Evolutionary conservation across 2,888 invertebrate species (phyloP).

Genomic region (Dasysyrphus tricinctus): DNA sequence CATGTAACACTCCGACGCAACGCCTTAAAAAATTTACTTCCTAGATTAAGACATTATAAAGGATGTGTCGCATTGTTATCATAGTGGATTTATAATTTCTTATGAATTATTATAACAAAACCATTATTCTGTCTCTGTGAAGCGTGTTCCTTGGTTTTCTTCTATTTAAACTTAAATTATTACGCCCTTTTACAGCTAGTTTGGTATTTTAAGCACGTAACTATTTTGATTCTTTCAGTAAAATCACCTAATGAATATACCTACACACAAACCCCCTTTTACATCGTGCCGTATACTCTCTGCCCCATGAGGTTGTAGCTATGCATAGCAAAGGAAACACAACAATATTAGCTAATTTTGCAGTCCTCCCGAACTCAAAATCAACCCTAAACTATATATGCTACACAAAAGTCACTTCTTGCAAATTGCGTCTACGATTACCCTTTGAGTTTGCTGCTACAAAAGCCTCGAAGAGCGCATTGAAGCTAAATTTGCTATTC

Average conservation of each 20-base stretch:
- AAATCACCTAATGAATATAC: constrained; percentile 71
- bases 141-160: constrained; percentile 30
- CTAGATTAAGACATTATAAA: constrained; percentile 24
- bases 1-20: neutral
- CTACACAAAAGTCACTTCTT: constrained; percentile 65
- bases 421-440: constrained; percentile 67
- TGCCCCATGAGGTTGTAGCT: neutral
- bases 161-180: constrained; percentile 46
- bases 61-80: constrained; percentile 32
- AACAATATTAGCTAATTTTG: constrained; percentile 73
- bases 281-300: neutral
- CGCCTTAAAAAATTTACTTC: constrained; percentile 8
- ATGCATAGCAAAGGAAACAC: constrained; percentile 3
- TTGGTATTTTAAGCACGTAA: constrained; percentile 65
- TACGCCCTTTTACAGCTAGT: constrained; percentile 36
- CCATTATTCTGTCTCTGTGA: constrained; percentile 38
- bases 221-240: constrained; percentile 63
- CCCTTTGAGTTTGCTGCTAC: constrained; percentile 57
- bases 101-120: constrained; percentile 55
- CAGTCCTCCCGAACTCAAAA: constrained; percentile 42
- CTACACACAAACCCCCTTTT: constrained; percentile 32
- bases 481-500: constrained; percentile 42
- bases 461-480: neutral
- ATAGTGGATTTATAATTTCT: constrained; percentile 48
- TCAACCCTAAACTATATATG: constrained; percentile 51